Conservation (phyloP, 2,113 vertebrate species). For the Bubo blakistoni region DNA sequence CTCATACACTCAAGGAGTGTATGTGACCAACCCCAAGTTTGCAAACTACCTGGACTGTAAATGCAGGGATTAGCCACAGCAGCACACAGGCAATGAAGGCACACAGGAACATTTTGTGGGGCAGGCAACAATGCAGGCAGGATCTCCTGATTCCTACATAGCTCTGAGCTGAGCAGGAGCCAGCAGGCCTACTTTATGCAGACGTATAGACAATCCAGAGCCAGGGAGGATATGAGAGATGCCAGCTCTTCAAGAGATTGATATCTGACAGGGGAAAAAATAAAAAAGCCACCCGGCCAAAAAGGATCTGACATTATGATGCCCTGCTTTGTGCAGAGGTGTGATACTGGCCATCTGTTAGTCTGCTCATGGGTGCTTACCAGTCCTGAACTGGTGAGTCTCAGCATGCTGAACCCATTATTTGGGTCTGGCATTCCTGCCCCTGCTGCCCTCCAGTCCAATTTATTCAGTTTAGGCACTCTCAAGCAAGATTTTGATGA, state of each 20-base stretch:
- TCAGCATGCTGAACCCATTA: background rate
- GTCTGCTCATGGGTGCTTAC: background rate
- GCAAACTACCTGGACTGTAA: background rate
- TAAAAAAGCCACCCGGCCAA: background rate
- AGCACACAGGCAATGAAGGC: fast-evolving
- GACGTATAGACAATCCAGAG: background rate
- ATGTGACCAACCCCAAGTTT: background rate
- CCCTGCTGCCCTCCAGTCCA: background rate
- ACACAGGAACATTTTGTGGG: background rate
- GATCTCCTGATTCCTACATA: fast-evolving
- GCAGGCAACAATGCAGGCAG: background rate
- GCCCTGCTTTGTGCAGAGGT: background rate
- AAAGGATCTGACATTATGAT: background rate
- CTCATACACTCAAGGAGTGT: background rate
- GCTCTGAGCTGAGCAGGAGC: background rate
- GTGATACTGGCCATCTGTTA: background rate
- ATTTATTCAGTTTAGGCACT: background rate
- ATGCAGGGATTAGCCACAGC: background rate
- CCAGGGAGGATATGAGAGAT: background rate
- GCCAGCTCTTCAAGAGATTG: background rate
- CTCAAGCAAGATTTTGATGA: background rate
- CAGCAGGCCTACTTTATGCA: background rate
- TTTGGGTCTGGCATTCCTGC: background rate
- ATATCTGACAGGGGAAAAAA: background rate
- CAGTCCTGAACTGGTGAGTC: background rate